Evolutionary conservation across 2,797 vertebrate genomes (phyloP).

Genomic region (Periparus ater): DNA sequence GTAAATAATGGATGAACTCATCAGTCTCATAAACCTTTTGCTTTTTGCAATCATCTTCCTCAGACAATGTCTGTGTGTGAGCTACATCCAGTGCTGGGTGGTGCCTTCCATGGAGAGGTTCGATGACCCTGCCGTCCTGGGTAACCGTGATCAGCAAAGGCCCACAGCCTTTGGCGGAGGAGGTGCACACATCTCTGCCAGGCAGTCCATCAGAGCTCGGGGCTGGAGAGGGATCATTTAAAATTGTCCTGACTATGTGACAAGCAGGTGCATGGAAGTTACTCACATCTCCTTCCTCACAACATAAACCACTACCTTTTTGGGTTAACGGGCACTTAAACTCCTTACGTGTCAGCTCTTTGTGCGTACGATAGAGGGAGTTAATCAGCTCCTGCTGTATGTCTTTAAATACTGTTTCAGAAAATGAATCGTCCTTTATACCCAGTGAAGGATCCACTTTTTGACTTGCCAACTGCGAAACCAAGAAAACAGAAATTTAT

Average conservation of each 20-base stretch:
- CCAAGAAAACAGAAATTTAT: neutral
- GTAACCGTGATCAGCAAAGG: slow-evolving; percentile 50
- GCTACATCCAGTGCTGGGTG: neutral
- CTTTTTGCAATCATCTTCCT: slow-evolving; percentile 38
- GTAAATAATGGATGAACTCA: slow-evolving; percentile 80
- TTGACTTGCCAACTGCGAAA: slow-evolving; percentile 51
- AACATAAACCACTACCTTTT: neutral
- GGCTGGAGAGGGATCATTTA: slow-evolving; percentile 15
- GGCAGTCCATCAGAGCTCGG: neutral
- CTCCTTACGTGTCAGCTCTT: slow-evolving; percentile 20
- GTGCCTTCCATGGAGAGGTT: neutral
- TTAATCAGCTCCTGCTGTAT: slow-evolving; percentile 38
- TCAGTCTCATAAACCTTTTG: slow-evolving; percentile 80
- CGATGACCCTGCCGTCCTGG: neutral
- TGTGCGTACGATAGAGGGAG: neutral
- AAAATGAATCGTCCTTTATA: neutral
- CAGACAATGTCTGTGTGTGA: neutral
- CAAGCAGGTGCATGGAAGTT: neutral
- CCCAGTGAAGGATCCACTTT: slow-evolving; percentile 34
- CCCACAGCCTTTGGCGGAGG: neutral
- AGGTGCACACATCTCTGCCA: neutral
- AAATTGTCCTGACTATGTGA: slow-evolving; percentile 10
- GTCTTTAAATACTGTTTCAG: neutral
- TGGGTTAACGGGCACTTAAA: neutral
- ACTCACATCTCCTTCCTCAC: slow-evolving; percentile 17